Conservation (phyloP, 2,113 vertebrate species). For the Procapra przewalskii region DNA sequence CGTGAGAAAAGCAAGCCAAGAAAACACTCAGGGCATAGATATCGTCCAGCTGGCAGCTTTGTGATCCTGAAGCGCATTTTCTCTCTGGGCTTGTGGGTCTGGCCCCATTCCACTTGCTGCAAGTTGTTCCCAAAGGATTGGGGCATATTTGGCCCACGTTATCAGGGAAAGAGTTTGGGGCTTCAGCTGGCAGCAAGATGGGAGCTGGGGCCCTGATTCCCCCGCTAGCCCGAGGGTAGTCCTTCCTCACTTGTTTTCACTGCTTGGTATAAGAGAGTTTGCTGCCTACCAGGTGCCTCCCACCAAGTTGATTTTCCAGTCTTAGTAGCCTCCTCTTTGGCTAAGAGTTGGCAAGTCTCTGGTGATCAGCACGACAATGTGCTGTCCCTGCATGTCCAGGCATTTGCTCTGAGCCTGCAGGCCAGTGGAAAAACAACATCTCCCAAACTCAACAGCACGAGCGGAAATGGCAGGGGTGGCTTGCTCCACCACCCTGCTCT, state of each 20-base stretch:
- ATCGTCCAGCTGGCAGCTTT: background rate
- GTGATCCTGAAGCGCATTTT: background rate
- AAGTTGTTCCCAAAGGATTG: background rate
- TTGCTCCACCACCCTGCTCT: background rate
- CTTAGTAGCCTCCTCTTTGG: background rate
- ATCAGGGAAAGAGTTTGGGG: background rate
- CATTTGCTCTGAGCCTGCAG: background rate
- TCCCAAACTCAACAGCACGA: background rate
- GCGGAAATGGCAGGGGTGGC: background rate
- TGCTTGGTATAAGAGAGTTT: background rate
- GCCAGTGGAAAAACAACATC: background rate
- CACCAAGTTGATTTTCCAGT: background rate
- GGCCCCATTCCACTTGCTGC: background rate
- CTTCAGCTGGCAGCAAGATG: background rate
- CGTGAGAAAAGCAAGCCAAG: background rate
- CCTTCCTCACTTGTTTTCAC: background rate
- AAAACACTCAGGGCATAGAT: background rate
- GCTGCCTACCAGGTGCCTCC: background rate
- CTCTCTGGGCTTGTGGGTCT: background rate
- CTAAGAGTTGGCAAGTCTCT: background rate
- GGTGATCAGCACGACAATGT: background rate
- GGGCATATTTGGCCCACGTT: background rate
- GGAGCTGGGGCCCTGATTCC: background rate
- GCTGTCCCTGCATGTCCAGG: too few relatives aligned
- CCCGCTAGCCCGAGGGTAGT: too few relatives aligned